phyloP scores from a whole-genome alignment of 2,797 vertebrate genomes.

The Ctenopoma kingsleyae region DNA sequence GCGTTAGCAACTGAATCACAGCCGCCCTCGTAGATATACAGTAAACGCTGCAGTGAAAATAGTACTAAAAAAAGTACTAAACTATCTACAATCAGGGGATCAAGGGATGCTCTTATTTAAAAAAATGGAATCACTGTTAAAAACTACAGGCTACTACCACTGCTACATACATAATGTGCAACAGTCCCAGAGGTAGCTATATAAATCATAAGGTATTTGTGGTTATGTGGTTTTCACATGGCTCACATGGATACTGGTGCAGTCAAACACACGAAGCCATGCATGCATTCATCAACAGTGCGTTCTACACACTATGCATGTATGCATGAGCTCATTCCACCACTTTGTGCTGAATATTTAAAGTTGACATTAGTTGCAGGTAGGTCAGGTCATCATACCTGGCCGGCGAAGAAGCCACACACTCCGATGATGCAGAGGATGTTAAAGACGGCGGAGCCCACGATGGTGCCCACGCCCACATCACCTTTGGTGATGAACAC shows the following conservation, averaged over 20 bases:
- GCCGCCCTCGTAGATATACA: too few species aligned
- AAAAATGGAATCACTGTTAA: too few species aligned
- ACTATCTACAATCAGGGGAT: too few species aligned
- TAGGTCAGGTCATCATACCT: slow-evolving; percentile 82
- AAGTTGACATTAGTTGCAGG: slow-evolving; percentile 35
- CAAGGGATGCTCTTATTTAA: too few species aligned
- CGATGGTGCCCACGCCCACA: slow-evolving; percentile 95
- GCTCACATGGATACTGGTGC: background rate
- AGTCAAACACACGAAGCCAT: background rate
- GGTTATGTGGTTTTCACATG: background rate
- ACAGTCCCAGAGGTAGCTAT: background rate
- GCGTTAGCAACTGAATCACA: too few species aligned
- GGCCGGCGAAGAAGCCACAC: slow-evolving; percentile 94
- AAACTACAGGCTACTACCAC: too few species aligned
- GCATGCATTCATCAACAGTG: slow-evolving; percentile 2
- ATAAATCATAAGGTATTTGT: background rate
- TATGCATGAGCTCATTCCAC: slow-evolving; percentile 15
- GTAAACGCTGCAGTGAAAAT: too few species aligned
- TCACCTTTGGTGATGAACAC: slow-evolving; percentile 97
- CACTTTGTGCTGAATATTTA: slow-evolving; percentile 36
- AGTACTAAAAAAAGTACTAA: too few species aligned
- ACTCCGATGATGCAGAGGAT: slow-evolving; percentile 97
- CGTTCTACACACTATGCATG: background rate
- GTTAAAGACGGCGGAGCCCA: slow-evolving; percentile 95
- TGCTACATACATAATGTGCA: too few species aligned